Percentiles rank a stretch among this genome's conserved stretches.
Conservation (phyloP, 2,797 vertebrate genomes). For the Microtus obscurus region DNA sequence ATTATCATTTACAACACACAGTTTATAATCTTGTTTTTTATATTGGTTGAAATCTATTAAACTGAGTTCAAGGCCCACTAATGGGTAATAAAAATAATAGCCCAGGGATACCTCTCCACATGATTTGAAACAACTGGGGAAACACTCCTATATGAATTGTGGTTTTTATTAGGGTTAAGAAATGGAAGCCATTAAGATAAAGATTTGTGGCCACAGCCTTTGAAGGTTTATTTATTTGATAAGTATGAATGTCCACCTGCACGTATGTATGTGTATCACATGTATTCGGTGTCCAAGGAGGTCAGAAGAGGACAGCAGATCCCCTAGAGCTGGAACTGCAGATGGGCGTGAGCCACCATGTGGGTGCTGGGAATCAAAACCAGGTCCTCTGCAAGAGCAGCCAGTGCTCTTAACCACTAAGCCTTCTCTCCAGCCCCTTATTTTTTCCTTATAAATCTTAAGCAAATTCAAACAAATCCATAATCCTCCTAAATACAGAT, state of each 20-base stretch:
- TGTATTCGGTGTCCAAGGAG: neutral
- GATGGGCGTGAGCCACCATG: neutral
- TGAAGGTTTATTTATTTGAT: neutral
- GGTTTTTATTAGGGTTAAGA: neutral
- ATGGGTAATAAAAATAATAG: neutral
- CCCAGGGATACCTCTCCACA: too few species aligned
- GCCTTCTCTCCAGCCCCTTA: too few species aligned
- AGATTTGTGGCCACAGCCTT: neutral
- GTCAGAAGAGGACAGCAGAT: neutral
- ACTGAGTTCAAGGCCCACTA: neutral
- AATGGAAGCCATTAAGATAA: neutral
- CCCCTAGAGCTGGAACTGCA: neutral
- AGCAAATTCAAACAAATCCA: conserved; percentile 16
- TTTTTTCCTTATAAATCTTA: neutral
- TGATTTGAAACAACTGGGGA: neutral
- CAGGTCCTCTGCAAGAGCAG: neutral
- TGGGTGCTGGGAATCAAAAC: neutral
- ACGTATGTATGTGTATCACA: neutral
- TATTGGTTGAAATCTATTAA: neutral
- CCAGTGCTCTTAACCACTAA: neutral
- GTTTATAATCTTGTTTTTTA: conserved; percentile 35
- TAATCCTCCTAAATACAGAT: neutral
- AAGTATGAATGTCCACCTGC: neutral
- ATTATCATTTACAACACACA: neutral
- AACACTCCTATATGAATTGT: neutral